phyloP scores from a whole-genome alignment of 2,888 invertebrate genomes.

The Sarcophaga rosellei region DNA sequence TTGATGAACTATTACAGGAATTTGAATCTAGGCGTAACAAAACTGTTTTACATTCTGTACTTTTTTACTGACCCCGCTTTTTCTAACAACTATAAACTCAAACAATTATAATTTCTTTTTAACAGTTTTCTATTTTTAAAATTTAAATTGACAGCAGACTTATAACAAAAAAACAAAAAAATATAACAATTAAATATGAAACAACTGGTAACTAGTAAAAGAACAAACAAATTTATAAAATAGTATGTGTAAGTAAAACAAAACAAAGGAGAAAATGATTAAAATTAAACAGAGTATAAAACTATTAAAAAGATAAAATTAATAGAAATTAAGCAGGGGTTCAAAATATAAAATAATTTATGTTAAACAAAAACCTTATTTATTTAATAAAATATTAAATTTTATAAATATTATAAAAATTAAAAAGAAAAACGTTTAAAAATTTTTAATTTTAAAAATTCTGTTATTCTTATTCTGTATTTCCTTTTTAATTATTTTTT shows the following conservation, averaged over 20 bases:
- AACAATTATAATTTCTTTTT: neutral
- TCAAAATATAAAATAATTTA: no score
- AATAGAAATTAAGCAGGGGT: neutral
- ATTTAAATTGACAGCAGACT: conserved; percentile 31
- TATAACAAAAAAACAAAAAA: neutral
- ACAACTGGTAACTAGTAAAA: conserved; percentile 34
- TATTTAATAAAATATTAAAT: no score
- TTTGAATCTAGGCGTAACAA: conserved; percentile 94
- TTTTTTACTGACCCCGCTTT: conserved; percentile 89
- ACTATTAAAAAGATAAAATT: neutral
- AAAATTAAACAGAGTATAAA: neutral
- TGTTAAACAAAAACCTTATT: no score
- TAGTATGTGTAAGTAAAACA: conserved; percentile 43
- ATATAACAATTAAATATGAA: neutral
- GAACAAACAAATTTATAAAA: conserved; percentile 20
- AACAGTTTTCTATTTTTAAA: conserved; percentile 17
- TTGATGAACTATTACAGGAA: conserved; percentile 96
- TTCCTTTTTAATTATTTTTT: no score
- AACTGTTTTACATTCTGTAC: conserved; percentile 94
- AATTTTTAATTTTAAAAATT: no score
- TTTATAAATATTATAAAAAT: no score
- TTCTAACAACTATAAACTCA: conserved; percentile 6
- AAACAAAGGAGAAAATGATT: neutral
- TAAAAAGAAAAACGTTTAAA: no score
- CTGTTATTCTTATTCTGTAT: no score